phyloP scores from a whole-genome alignment of 1,140 invertebrate genomes.

The Drosophila carrolli region DNA sequence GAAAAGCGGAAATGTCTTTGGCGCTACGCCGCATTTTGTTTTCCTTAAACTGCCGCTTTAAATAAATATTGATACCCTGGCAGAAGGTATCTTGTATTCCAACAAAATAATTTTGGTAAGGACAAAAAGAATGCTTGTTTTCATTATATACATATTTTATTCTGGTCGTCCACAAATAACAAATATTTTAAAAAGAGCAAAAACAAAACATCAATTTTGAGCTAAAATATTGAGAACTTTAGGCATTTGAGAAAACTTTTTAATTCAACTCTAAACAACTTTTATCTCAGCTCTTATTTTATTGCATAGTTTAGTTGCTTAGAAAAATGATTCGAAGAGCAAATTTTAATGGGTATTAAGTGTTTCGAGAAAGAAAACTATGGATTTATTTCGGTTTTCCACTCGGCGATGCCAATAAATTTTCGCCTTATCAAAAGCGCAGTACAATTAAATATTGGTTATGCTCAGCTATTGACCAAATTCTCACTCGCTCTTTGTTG shows the following conservation, averaged over 20 bases:
- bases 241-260: too few relatives aligned
- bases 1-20: conserved; percentile 77
- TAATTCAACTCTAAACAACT: too few relatives aligned
- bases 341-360: background rate
- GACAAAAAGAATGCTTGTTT: too few relatives aligned
- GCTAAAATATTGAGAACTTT: too few relatives aligned
- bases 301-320: too few relatives aligned
- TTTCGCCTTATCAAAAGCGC: conserved; percentile 43
- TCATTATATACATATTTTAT: too few relatives aligned
- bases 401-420: conserved; percentile 31
- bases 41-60: conserved; percentile 53
- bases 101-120: background rate
- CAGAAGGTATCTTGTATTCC: background rate
- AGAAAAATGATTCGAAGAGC: too few relatives aligned
- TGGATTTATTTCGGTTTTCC: conserved; percentile 21
- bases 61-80: conserved; percentile 34
- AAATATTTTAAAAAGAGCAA: too few relatives aligned
- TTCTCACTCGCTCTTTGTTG: conserved; percentile 34
- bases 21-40: conserved; percentile 54
- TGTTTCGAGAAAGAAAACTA: too few relatives aligned
- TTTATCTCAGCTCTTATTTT: too few relatives aligned
- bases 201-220: too few relatives aligned
- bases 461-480: conserved; percentile 37
- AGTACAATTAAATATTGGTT: conserved; percentile 30
- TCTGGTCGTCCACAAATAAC: too few relatives aligned